Evolutionary conservation across 2,888 invertebrate genomes (phyloP).

Genomic region (Orgyia antiqua): DNA sequence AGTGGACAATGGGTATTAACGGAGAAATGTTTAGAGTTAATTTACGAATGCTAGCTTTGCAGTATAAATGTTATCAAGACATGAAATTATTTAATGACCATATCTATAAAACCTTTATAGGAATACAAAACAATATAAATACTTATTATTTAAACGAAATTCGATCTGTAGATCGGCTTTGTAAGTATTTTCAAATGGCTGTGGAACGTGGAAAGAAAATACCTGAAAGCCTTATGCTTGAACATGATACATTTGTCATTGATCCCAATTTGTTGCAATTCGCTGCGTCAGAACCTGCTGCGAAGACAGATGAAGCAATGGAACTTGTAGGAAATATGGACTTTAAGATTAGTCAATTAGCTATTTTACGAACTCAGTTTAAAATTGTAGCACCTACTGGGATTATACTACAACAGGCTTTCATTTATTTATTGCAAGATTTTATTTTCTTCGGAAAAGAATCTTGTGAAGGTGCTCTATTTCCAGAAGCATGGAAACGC

Average conservation of each 20-base stretch:
- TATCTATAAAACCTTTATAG: slow-evolving; percentile 58
- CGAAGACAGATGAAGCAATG: slow-evolving; percentile 23
- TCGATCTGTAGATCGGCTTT: slow-evolving; percentile 68
- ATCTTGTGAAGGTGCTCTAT: slow-evolving; percentile 48
- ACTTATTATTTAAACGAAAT: slow-evolving; percentile 64
- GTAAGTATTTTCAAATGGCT: slow-evolving; percentile 70
- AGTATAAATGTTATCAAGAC: slow-evolving; percentile 56
- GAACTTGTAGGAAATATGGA: slow-evolving; percentile 41
- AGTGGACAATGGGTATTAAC: slow-evolving; percentile 77
- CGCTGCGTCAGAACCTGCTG: slow-evolving; percentile 26
- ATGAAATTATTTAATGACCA: slow-evolving; percentile 64
- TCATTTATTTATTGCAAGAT: slow-evolving; percentile 74
- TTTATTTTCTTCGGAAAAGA: slow-evolving; percentile 68
- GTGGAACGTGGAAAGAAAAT: slow-evolving; percentile 68
- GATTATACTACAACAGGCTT: slow-evolving; percentile 58
- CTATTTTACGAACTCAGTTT: slow-evolving; percentile 50
- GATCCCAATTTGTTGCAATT: slow-evolving; percentile 64
- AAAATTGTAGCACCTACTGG: slow-evolving; percentile 64
- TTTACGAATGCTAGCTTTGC: slow-evolving; percentile 54
- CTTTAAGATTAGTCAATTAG: slow-evolving; percentile 57
- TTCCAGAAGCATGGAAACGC: slow-evolving; percentile 57
- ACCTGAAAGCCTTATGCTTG: slow-evolving; percentile 63
- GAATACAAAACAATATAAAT: slow-evolving; percentile 63
- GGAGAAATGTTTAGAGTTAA: slow-evolving; percentile 76
- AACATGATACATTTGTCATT: slow-evolving; percentile 68